Conservation (phyloP, 2,888 invertebrate species). For the Drosophila falleni region DNA sequence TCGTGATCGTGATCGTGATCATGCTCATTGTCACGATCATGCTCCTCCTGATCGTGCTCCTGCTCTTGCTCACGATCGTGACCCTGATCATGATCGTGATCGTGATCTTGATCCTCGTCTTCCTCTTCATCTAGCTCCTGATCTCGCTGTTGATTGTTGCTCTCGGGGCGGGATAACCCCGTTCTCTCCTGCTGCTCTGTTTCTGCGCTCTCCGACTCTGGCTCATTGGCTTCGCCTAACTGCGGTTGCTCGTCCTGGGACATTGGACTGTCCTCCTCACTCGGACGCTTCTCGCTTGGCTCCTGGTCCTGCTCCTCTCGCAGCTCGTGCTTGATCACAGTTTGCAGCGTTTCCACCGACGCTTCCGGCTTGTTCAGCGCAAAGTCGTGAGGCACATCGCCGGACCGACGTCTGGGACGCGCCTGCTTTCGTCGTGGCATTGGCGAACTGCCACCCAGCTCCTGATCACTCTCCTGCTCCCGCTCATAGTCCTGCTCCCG, state of each 20-base stretch:
- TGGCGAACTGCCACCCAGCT: conserved; percentile 88
- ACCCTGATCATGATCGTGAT: conserved; percentile 33
- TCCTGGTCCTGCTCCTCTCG: conserved; percentile 80
- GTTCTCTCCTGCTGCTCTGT: conserved; percentile 15
- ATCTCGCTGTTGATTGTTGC: conserved; percentile 24
- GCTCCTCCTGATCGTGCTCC: conserved; percentile 13
- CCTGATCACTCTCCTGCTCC: conserved; percentile 83
- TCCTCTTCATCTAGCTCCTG: conserved; percentile 47
- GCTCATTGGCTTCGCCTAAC: not conserved
- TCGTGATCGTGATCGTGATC: conserved; percentile 24
- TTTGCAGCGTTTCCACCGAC: conserved; percentile 61
- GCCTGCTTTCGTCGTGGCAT: conserved; percentile 94
- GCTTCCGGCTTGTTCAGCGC: conserved; percentile 84
- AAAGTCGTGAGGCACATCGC: conserved; percentile 87
- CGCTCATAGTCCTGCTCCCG: conserved; percentile 81
- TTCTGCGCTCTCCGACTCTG: not conserved
- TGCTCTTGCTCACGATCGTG: conserved; percentile 28
- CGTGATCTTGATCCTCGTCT: conserved; percentile 51
- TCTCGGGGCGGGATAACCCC: conserved; percentile 8
- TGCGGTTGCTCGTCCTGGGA: conserved; percentile 50
- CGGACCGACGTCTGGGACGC: conserved; percentile 92
- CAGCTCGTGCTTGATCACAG: conserved; percentile 84
- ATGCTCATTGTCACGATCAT: conserved; percentile 30
- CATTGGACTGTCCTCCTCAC: conserved; percentile 28
- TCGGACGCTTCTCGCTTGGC: conserved; percentile 27